Base-by-base conservation (phyloP, 1,140 invertebrate species). In the Heliconius himera region DNA sequence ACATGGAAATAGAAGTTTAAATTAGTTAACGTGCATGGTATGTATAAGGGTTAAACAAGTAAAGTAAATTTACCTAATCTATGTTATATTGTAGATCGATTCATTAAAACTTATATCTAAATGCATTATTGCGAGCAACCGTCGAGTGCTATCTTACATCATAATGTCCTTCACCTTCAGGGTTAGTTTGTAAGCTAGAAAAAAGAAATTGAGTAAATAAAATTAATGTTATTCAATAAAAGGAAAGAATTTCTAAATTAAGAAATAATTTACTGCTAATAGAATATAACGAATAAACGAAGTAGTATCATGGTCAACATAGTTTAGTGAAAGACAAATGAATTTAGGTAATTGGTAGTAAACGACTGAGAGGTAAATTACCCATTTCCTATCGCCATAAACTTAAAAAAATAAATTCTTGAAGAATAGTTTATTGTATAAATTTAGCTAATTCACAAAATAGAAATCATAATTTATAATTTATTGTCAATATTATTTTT, bases 181-280 rank as follows among this genome's bases (percentile, higher is more conserved):
- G 87, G 91, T 94, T 94, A 94, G 93, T 94, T 89, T 87, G 88
- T 85, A 94, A 91, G 91, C 93, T 94, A 94, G 86, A 94, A 94
- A 93, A 86, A 78, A 91, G 77, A 88, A 66, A 66, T 66, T n/a
- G 60, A 1, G 60, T 66, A 5, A 56, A 9, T 66, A 4, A 29
- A 66, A 66, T 66, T 26, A 66, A 26, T 66, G 26, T 26, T 29
- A 60, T 66, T 66, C 4, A 16, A 13, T 66, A 16, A 66, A 11
- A 29, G 60, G n/a, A 29, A 29, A 29, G 22, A 29, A 29, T 66
- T 8, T 16, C 11, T 6, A 66, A 26, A 29, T 29, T 13, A 71
- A 71, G 29, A 77, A 71, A 46, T 26, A 18, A 22, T 4, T 22
- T 18, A 70, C 29, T 51, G 29, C 26, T 29, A n/a, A 71, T 38